Conservation (phyloP, 2,888 invertebrate species). For the Anarsia innoxiella region DNA sequence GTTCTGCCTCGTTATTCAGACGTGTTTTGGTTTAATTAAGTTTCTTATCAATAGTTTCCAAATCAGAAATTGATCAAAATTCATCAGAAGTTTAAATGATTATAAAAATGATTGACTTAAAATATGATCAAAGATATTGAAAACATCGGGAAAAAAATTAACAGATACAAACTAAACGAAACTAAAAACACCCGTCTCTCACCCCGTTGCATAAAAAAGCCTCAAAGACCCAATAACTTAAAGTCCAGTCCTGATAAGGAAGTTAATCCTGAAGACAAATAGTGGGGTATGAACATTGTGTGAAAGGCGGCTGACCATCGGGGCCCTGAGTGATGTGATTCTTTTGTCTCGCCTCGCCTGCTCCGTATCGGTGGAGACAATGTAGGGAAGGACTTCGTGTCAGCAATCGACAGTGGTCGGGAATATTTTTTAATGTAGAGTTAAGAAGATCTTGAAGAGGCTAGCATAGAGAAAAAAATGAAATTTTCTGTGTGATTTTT, state of each 20-base stretch:
- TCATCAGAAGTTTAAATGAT: neutral
- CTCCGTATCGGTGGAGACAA: conserved; percentile 45
- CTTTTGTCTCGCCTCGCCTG: conserved; percentile 60
- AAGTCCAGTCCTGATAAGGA: conserved; percentile 54
- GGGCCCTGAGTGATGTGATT: conserved; percentile 67
- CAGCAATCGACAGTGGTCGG: conserved; percentile 54
- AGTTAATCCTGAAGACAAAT: conserved; percentile 71
- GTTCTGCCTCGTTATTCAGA: conserved; percentile 6
- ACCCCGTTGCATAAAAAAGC: too few species aligned
- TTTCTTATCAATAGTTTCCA: too few species aligned
- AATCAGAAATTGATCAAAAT: neutral
- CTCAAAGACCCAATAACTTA: conserved; percentile 38
- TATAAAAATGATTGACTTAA: neutral
- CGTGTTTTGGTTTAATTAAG: too few species aligned
- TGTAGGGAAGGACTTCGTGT: conserved; percentile 51
- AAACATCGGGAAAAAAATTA: too few species aligned
- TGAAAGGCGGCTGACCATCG: conserved; percentile 32
- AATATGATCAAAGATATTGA: neutral
- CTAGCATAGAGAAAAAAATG: neutral
- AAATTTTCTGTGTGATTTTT: too few species aligned
- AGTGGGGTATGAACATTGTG: conserved; percentile 54
- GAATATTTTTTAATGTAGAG: conserved; percentile 16
- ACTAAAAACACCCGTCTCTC: too few species aligned
- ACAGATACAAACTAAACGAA: too few species aligned
- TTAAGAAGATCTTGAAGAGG: neutral